Conservation (phyloP, 2,888 invertebrate genomes). For the Ptilodon capucinus region DNA sequence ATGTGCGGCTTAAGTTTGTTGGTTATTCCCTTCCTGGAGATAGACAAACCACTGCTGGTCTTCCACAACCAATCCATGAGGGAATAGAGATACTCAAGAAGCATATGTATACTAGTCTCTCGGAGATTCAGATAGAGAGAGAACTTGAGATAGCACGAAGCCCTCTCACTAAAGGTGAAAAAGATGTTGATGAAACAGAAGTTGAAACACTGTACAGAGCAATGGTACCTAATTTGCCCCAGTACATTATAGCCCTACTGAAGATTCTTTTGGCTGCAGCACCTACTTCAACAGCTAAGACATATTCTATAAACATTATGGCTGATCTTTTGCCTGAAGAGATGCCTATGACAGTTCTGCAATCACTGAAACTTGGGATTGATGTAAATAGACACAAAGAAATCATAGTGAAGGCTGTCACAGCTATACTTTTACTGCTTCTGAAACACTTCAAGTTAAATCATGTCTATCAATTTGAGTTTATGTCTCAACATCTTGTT, state of each 20-base stretch:
- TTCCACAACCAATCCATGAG: slow-evolving; percentile 98
- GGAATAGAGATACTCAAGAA: slow-evolving; percentile 95
- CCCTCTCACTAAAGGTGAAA: slow-evolving; percentile 93
- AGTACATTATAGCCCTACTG: slow-evolving; percentile 98
- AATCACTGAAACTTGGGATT: slow-evolving; percentile 97
- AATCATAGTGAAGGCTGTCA: slow-evolving; percentile 98
- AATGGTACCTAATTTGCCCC: slow-evolving; percentile 97
- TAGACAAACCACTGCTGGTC: slow-evolving; percentile 93
- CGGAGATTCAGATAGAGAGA: slow-evolving; percentile 95
- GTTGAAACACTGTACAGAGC: slow-evolving; percentile 95
- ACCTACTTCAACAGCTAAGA: slow-evolving; percentile 99
- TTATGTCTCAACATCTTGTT: slow-evolving; percentile 98
- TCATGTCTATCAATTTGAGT: slow-evolving; percentile 99
- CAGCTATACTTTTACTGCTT: slow-evolving; percentile 93
- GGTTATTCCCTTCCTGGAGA: slow-evolving; percentile 96
- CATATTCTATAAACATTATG: slow-evolving; percentile 98
- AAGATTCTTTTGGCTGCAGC: slow-evolving; percentile 98
- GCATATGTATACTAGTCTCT: slow-evolving; percentile 96
- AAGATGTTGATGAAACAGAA: slow-evolving; percentile 90
- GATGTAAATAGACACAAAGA: slow-evolving; percentile 99
- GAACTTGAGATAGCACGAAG: slow-evolving; percentile 96
- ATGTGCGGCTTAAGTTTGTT: slow-evolving; percentile 96
- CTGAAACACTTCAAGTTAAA: slow-evolving; percentile 98
- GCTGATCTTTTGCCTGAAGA: slow-evolving; percentile 98
- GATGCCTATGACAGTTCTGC: slow-evolving; percentile 97